These are phyloP conservation scores for Holothuria scabra DNA, from an alignment of 53 echinoderm and acorn worm genomes.

Conservation along the genomic window DNA sequence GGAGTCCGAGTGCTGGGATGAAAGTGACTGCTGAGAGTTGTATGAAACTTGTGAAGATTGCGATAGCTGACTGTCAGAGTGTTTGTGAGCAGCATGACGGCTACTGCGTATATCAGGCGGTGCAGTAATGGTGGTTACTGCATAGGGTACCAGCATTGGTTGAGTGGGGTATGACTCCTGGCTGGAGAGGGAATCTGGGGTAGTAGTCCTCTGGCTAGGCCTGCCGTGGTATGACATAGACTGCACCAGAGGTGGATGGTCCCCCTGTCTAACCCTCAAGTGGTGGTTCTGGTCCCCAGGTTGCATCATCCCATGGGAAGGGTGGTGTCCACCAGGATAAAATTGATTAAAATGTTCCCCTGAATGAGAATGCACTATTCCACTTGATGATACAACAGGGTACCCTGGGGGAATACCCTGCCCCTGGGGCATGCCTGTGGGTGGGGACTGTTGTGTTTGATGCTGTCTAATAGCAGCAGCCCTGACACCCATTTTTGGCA, in stretches of 20 bases:
- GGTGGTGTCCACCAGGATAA: slow-evolving; percentile 52
- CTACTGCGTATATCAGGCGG: slow-evolving; percentile 38
- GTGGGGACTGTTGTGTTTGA: slow-evolving; percentile 52
- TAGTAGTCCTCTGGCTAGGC: slow-evolving; percentile 66
- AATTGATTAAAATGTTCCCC: slow-evolving; percentile 82
- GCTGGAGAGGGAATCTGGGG: slow-evolving; percentile 88
- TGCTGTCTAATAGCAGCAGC: slow-evolving; percentile 73
- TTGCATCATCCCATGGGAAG: slow-evolving; percentile 29
- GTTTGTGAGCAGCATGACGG: slow-evolving; percentile 77
- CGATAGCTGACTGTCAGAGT: slow-evolving; percentile 91
- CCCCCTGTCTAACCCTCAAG: slow-evolving; percentile 24
- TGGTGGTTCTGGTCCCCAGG: slow-evolving; percentile 53
- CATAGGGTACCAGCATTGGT: slow-evolving; percentile 42
- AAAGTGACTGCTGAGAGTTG: slow-evolving; percentile 90
- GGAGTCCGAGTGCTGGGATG: slow-evolving; percentile 92
- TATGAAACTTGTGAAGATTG: slow-evolving; percentile 68
- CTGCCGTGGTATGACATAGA: slow-evolving; percentile 53
- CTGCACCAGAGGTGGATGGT: slow-evolving; percentile 50
- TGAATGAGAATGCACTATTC: slow-evolving; percentile 83
- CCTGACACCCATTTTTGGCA: slow-evolving; percentile 89
- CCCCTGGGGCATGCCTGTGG: slow-evolving; percentile 47
- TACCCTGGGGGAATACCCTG: slow-evolving; percentile 37
- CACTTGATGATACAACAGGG: slow-evolving; percentile 29
- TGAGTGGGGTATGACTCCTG: slow-evolving; percentile 74
- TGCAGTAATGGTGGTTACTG: slow-evolving; percentile 27